Evolutionary conservation across 1,140 invertebrate species (phyloP).

Genomic region (Agrilus planipennis): DNA sequence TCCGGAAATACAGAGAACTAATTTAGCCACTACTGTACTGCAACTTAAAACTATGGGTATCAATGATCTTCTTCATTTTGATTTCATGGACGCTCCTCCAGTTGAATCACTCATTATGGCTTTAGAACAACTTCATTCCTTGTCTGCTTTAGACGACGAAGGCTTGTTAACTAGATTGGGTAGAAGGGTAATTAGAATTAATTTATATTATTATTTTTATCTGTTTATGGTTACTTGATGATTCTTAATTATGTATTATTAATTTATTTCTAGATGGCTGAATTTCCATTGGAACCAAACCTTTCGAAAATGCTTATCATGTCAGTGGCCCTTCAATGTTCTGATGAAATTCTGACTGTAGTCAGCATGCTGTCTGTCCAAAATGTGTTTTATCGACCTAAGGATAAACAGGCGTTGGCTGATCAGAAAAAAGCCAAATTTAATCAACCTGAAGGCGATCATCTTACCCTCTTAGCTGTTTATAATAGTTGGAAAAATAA

Average conservation of each 20-base stretch:
- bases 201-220: conserved; percentile 3
- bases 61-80: conserved; percentile 98
- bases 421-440: conserved; percentile 99
- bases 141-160: conserved; percentile 95
- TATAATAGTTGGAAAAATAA: conserved; percentile 99
- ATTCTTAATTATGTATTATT: conserved; percentile 3
- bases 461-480: conserved; percentile 92
- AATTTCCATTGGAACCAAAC: conserved; percentile 97
- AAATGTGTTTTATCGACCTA: conserved; percentile 94
- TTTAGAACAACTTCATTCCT: conserved; percentile 90
- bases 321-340: conserved; percentile 97
- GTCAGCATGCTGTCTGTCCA: conserved; percentile 99
- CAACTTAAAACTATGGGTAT: conserved; percentile 99
- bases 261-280: conserved; percentile 75
- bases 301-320: conserved; percentile 99
- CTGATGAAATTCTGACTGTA: conserved; percentile 96
- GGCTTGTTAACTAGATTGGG: conserved; percentile 89
- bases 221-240: conserved; percentile 6
- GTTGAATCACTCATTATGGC: conserved; percentile 96
- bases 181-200: conserved; percentile 50
- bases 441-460: conserved; percentile 97
- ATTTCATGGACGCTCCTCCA: conserved; percentile 99
- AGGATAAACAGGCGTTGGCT: conserved; percentile 95
- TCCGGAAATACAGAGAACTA: conserved; percentile 98
- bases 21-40: conserved; percentile 88